Evolutionary conservation across 2,888 invertebrate species (phyloP), one percentile per base, ranked within the genome.

Genomic region (Drosophila rubida): DNA sequence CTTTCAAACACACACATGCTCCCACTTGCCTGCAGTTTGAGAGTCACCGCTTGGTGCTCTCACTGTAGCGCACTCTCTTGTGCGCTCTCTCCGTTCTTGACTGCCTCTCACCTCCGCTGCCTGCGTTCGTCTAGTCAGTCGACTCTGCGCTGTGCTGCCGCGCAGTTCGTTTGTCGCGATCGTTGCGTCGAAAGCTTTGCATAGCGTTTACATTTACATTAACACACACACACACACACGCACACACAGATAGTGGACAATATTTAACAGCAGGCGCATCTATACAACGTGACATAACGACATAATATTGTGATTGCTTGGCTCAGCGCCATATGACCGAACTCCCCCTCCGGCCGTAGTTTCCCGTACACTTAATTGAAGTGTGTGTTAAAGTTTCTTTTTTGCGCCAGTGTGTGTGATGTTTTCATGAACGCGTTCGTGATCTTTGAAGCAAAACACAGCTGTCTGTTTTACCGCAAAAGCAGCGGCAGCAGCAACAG

Each of bases 381-480:
- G 69, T 75, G 42, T 61, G 61, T 67, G 55, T 45, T 65, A 50
- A 71, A 66, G 64, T 79, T 61, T 80, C 65, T 75, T 67, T 63
- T 62, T 60, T 39, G 11, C 37, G 41, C 30, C 30, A 61, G 49
- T 62, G 44, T 46, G 46, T 65, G 37, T 65, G 57, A 53, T 61
- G 57, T 84, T 87, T 88, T 84, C 89, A 87, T 87, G 82, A 84
- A 87, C 89, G 82, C 86, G 89, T 85, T 85, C 84, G 86, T 85
- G 84, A 88, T 88, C 87, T 85, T 85, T 87, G 77, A 87, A 87
- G 88, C 82, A 88, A 89, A 85, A 87, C 79, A 84, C 89, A 83
- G 76, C 67, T 80, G 77, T 82, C 80, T 84, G 64, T 73, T 88
- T 84, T 65, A 75, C 68, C 81, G 81, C 71, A 68, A 71, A 68